Conservation (phyloP, 1,140 invertebrate genomes). For the Drosophila pallidifrons region DNA sequence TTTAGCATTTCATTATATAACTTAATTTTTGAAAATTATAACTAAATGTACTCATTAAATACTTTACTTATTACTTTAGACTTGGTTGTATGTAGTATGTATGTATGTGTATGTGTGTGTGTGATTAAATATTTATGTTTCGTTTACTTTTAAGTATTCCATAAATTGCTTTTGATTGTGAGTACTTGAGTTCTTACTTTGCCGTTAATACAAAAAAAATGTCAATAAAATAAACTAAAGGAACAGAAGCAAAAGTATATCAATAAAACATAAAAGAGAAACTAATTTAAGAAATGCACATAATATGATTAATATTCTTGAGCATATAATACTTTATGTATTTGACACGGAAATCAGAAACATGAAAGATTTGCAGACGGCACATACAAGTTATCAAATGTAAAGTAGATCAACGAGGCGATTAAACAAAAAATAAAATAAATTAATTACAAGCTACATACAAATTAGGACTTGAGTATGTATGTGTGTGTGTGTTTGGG, state of each 20-base stretch:
- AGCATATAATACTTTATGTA: slow-evolving; percentile 75
- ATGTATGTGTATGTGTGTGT: slow-evolving; percentile 24
- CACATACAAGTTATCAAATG: slow-evolving; percentile 38
- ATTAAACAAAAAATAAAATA: slow-evolving; percentile 50
- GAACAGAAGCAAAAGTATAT: slow-evolving; percentile 29
- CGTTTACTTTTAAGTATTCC: slow-evolving; percentile 37
- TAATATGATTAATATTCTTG: slow-evolving; percentile 58
- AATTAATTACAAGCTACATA: slow-evolving; percentile 78
- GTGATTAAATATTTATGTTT: slow-evolving; percentile 25
- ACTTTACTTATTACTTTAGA: slow-evolving; percentile 41
- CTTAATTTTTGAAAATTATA: slow-evolving; percentile 62
- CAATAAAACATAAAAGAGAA: slow-evolving; percentile 28
- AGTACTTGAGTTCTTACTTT: slow-evolving; percentile 57
- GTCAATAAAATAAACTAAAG: slow-evolving; percentile 3
- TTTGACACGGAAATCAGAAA: slow-evolving; percentile 50
- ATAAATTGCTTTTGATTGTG: slow-evolving; percentile 77
- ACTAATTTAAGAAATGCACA: slow-evolving; percentile 70
- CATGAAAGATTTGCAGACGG: slow-evolving; percentile 20
- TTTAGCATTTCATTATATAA: slow-evolving; percentile 47
- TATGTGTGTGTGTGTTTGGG: slow-evolving; percentile 39
- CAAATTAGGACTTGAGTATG: slow-evolving; percentile 72
- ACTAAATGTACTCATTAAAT: slow-evolving; percentile 54
- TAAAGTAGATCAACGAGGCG: slow-evolving; percentile 19
- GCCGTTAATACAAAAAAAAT: slow-evolving; percentile 45
- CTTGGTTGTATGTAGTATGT: slow-evolving; percentile 35